These are phyloP conservation scores for Alligator mississippiensis DNA, from an alignment of 2,113 vertebrate species.

Conservation along the genomic window DNA sequence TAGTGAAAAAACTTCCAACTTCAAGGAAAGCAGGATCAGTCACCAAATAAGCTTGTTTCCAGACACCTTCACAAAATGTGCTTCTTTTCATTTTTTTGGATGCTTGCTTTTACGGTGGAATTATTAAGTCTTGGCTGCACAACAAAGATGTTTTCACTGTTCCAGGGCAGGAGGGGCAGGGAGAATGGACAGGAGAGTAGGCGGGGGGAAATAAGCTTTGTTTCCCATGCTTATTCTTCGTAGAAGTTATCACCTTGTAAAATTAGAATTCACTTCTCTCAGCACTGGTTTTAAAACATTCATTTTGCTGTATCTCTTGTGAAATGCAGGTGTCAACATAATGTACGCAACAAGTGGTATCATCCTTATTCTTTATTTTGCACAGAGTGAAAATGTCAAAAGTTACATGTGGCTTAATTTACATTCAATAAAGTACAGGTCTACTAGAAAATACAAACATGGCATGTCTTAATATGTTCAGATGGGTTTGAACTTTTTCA, in stretches of 20 bases:
- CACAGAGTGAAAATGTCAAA: constrained; percentile 66
- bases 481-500: not conserved
- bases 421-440: not conserved
- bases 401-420: constrained; percentile 29
- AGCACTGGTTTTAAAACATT: not conserved
- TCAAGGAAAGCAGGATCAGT: not conserved
- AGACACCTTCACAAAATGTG: rapidly evolving
- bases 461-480: not conserved
- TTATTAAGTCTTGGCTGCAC: not conserved
- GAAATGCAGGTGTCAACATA: not conserved
- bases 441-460: not conserved
- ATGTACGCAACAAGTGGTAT: not conserved
- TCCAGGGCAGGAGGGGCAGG: not conserved
- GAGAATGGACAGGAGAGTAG: not conserved
- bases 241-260: not conserved
- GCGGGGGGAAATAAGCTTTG: not conserved
- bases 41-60: not conserved
- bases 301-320: not conserved
- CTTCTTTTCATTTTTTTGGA: not conserved
- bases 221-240: too few relatives aligned
- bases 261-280: not conserved
- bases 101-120: not conserved
- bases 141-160: constrained; percentile 11
- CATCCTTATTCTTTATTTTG: constrained; percentile 33
- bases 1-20: not conserved